Evolutionary conservation across 2,113 vertebrate genomes (phyloP).

Genomic region (Syngnathoides biaculeatus): DNA sequence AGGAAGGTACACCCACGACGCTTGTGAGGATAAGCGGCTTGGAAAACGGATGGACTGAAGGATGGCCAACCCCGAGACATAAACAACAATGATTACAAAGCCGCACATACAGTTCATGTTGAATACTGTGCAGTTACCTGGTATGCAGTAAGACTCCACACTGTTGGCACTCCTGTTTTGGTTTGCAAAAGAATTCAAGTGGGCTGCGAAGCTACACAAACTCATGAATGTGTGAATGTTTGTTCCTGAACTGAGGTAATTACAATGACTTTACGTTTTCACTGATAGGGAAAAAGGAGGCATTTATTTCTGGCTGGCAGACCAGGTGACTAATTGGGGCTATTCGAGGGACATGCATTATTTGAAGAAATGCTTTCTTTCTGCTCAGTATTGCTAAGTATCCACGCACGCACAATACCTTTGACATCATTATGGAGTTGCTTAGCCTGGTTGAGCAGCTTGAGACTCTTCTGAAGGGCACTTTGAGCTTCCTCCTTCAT

Average conservation of each 20-base stretch:
- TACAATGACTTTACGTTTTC: neutral
- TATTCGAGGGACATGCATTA: neutral
- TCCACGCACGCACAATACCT: slow-evolving; percentile 34
- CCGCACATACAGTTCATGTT: no score
- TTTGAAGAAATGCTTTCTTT: neutral
- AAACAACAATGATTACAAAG: no score
- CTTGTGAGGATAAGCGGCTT: no score
- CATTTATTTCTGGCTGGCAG: neutral
- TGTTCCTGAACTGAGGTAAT: neutral
- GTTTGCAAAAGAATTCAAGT: no score
- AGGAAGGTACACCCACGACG: no score
- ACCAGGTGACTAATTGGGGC: neutral
- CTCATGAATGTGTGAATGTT: no score
- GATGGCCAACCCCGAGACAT: no score
- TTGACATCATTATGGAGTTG: slow-evolving; percentile 57
- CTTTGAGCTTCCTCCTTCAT: slow-evolving; percentile 54
- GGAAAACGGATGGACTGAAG: no score
- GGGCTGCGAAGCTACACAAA: no score
- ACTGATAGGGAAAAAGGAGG: neutral
- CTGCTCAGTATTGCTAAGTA: neutral
- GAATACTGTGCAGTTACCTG: no score
- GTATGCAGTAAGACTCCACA: neutral
- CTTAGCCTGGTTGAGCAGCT: slow-evolving; percentile 58
- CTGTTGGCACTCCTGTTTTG: neutral
- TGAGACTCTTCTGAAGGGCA: slow-evolving; percentile 55